Conservation (phyloP, 2,888 invertebrate genomes). For the Merodon equestris region DNA sequence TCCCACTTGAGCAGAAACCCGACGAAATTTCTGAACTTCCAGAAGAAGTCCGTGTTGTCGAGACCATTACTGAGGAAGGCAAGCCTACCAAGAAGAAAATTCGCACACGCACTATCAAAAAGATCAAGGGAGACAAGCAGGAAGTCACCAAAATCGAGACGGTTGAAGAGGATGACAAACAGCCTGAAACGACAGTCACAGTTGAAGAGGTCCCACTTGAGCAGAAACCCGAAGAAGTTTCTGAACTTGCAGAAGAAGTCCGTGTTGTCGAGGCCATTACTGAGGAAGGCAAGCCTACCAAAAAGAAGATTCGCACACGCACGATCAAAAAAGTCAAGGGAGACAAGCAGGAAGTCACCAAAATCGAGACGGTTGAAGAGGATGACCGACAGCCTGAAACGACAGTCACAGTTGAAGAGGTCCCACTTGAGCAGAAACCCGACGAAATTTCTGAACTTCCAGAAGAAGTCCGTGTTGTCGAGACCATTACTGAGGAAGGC, state of each 20-base stretch:
- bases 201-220: slow-evolving; percentile 11
- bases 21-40: slow-evolving; percentile 67
- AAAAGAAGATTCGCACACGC: slow-evolving; percentile 27
- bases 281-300: slow-evolving; percentile 31
- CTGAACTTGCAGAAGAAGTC: slow-evolving; percentile 16
- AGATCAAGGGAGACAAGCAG: slow-evolving; percentile 73
- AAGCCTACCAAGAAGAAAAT: slow-evolving; percentile 70
- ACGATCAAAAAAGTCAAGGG: slow-evolving; percentile 35
- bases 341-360: slow-evolving; percentile 33
- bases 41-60: slow-evolving; percentile 7
- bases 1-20: slow-evolving; percentile 12
- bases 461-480: slow-evolving; percentile 17
- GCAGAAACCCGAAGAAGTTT: slow-evolving; percentile 10
- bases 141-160: slow-evolving; percentile 79
- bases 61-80: slow-evolving; percentile 13
- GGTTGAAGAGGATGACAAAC: slow-evolving; percentile 79
- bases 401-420: slow-evolving; percentile 18
- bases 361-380: slow-evolving; percentile 32
- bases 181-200: slow-evolving; percentile 71
- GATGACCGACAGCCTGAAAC: slow-evolving; percentile 34
- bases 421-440: slow-evolving; percentile 3
- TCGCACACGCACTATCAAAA: slow-evolving; percentile 79
- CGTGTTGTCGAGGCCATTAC: not conserved
- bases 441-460: slow-evolving; percentile 12
- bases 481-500: slow-evolving; percentile 7